Evolutionary conservation across 2,888 invertebrate species (phyloP).

Genomic region (Drosophila niveifrons): DNA sequence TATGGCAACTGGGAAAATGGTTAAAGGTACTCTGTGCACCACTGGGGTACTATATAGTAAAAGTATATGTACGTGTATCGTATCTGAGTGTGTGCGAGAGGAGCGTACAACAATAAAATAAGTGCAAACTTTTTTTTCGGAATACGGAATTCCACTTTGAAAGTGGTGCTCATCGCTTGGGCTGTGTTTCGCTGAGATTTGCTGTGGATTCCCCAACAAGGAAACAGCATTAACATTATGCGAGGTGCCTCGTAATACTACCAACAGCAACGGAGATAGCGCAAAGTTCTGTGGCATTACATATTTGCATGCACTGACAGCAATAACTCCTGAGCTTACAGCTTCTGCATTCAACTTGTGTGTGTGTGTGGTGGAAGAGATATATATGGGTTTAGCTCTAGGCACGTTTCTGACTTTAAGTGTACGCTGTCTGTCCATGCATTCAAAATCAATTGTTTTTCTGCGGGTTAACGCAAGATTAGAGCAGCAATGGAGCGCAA

Average conservation of each 20-base stretch:
- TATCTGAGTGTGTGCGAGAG: background rate
- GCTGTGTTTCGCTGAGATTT: conserved; percentile 23
- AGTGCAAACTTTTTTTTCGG: conserved; percentile 33
- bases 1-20: conserved; percentile 43
- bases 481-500: background rate
- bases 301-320: conserved; percentile 29
- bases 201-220: conserved; percentile 43
- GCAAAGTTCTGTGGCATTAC: conserved; percentile 6
- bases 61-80: background rate
- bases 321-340: conserved; percentile 38
- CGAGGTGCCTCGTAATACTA: conserved; percentile 14
- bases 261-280: conserved; percentile 27
- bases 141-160: conserved; percentile 22
- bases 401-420: conserved; percentile 24
- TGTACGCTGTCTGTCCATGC: background rate
- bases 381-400: background rate
- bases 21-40: conserved; percentile 27
- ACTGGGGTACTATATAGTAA: conserved; percentile 3
- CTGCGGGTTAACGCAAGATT: background rate
- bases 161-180: conserved; percentile 28
- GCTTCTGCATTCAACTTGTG: conserved; percentile 12
- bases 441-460: conserved; percentile 11
- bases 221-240: conserved; percentile 53
- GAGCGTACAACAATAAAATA: conserved; percentile 42
- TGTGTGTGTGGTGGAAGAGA: background rate